Evolutionary conservation across 2,797 vertebrate genomes (phyloP).

Genomic region (Etheostoma nigrum): DNA sequence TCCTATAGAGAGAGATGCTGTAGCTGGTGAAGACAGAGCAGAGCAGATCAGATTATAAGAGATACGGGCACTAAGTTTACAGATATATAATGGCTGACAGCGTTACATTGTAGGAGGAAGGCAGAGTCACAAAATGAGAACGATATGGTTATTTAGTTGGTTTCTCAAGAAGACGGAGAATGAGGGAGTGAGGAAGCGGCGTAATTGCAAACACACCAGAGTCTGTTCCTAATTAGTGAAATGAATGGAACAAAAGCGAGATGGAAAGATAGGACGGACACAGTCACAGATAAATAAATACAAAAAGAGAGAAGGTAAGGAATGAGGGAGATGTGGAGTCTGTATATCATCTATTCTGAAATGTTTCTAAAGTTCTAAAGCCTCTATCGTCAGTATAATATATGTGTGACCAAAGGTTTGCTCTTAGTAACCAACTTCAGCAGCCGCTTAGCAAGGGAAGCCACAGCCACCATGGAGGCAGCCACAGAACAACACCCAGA

Average conservation of each 20-base stretch:
- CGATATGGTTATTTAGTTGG: conserved; percentile 61
- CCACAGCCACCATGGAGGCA: conserved; percentile 55
- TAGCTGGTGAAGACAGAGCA: not conserved
- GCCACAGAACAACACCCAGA: conserved; percentile 63
- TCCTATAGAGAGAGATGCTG: not conserved
- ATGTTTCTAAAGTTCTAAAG: conserved; percentile 37
- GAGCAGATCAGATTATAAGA: conserved; percentile 20
- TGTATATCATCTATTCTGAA: conserved; percentile 58
- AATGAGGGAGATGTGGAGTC: conserved; percentile 37
- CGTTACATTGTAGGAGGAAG: conserved; percentile 29
- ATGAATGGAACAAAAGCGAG: conserved; percentile 70
- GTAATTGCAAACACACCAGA: conserved; percentile 82
- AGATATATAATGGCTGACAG: conserved; percentile 28
- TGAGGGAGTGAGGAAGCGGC: conserved; percentile 78
- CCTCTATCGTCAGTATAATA: conserved; percentile 4
- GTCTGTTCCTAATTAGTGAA: conserved; percentile 84
- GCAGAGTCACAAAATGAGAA: conserved; percentile 51
- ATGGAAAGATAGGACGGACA: conserved; percentile 83
- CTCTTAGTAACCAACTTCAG: conserved; percentile 44
- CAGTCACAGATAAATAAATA: conserved; percentile 75
- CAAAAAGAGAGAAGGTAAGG: conserved; percentile 13
- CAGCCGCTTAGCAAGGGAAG: conserved; percentile 43
- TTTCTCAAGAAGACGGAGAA: conserved; percentile 54
- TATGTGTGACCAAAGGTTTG: conserved; percentile 20
- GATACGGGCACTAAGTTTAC: conserved; percentile 8